These are phyloP conservation scores for Leistus spinibarbis DNA, from an alignment of 2,888 invertebrate genomes.

Conservation along the genomic window DNA sequence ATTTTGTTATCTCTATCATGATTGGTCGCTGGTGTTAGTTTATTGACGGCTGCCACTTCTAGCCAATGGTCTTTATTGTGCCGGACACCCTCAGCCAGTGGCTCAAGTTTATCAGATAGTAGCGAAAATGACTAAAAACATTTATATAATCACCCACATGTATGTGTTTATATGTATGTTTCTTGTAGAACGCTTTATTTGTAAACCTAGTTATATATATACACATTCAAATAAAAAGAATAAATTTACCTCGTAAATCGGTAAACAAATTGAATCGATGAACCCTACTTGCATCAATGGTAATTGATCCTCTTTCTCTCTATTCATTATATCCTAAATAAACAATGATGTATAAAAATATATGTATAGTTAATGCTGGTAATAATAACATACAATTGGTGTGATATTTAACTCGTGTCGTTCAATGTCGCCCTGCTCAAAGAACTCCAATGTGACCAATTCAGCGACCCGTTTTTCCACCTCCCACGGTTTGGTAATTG, in stretches of 20 bases:
- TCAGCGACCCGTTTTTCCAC: constrained; percentile 92
- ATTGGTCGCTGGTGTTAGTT: constrained; percentile 46
- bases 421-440: constrained; percentile 92
- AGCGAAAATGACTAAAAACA: constrained; percentile 78
- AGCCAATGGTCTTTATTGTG: constrained; percentile 86
- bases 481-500: constrained; percentile 94
- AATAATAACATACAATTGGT: constrained; percentile 74
- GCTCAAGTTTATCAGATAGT: constrained; percentile 78
- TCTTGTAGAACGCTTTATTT: neutral
- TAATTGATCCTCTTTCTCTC: constrained; percentile 91
- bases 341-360: neutral
- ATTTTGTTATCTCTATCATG: constrained; percentile 28
- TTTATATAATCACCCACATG: neutral
- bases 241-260: constrained; percentile 83
- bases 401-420: constrained; percentile 87
- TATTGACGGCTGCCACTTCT: constrained; percentile 65
- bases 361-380: neutral
- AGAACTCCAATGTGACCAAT: constrained; percentile 90
- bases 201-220: too few relatives aligned
- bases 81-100: constrained; percentile 81
- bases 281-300: constrained; percentile 96
- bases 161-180: too few relatives aligned
- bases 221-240: neutral
- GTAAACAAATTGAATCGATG: constrained; percentile 92
- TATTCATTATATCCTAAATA: constrained; percentile 88